These are phyloP conservation scores for Pristionchus maxplancki DNA, from an alignment of 2,888 invertebrate genomes.

Conservation along the genomic window DNA sequence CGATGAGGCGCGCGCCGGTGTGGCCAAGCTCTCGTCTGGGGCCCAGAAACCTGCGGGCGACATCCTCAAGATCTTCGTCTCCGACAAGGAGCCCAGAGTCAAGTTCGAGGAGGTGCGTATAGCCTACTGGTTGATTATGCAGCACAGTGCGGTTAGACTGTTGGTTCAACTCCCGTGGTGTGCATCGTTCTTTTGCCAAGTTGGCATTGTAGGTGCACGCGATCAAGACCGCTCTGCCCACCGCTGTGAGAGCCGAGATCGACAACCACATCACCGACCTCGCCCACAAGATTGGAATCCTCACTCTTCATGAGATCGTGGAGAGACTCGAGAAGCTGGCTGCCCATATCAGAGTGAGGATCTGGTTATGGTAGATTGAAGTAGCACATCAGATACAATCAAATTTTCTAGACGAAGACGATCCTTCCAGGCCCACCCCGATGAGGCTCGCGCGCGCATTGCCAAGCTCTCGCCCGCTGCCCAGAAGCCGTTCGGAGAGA, in stretches of 20 bases:
- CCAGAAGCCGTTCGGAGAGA: neutral
- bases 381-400: neutral
- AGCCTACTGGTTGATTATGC: no score
- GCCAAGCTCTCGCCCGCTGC: slow-evolving; percentile 11
- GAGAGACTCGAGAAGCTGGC: slow-evolving; percentile 43
- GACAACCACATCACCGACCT: slow-evolving; percentile 20
- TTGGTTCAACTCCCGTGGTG: no score
- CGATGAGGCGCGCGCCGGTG: slow-evolving; percentile 10
- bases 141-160: no score
- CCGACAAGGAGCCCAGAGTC: slow-evolving; percentile 12
- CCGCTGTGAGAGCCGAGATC: slow-evolving; percentile 5
- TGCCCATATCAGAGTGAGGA: neutral
- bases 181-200: no score
- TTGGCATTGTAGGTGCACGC: neutral
- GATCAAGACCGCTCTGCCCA: slow-evolving; percentile 14
- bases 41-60: slow-evolving; percentile 13
- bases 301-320: slow-evolving; percentile 28
- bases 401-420: no score
- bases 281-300: slow-evolving; percentile 35
- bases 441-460: slow-evolving; percentile 11
- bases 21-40: slow-evolving; percentile 36
- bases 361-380: neutral
- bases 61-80: slow-evolving; percentile 28
- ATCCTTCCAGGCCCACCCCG: neutral
- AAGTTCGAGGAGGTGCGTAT: slow-evolving; percentile 29